phyloP scores from a whole-genome alignment of 2,113 vertebrate genomes.

The Lates calcarifer region DNA sequence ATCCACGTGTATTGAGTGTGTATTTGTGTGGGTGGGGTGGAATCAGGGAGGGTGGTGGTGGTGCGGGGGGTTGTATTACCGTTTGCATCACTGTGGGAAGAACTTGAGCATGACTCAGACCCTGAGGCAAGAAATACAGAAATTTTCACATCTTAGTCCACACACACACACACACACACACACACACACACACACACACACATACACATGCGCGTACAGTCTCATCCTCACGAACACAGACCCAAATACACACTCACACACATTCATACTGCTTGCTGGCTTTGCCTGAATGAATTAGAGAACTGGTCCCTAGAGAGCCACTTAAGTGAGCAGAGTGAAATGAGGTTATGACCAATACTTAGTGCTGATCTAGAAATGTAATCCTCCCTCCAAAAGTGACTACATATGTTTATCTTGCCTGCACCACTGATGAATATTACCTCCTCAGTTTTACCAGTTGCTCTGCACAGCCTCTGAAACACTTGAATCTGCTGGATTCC shows the following conservation, averaged over 20 bases:
- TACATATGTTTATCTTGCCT: conserved; percentile 46
- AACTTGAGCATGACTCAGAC: conserved; percentile 61
- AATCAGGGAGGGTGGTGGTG: conserved; percentile 2
- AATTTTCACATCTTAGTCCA: conserved; percentile 23
- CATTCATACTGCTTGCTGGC: conserved; percentile 30
- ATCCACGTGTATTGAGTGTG: conserved; percentile 23
- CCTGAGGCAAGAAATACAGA: conserved; percentile 49
- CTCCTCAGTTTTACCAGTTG: conserved; percentile 1
- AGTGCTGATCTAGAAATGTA: conserved; percentile 61
- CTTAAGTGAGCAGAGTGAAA: conserved; percentile 73
- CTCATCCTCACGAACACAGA: not conserved
- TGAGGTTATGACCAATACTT: conserved; percentile 74
- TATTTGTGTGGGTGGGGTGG: conserved; percentile 20
- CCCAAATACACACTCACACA: conserved; percentile 16
- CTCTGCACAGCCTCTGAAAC: not conserved
- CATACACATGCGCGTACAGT: not conserved
- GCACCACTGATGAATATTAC: conserved; percentile 5
- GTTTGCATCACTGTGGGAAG: conserved; percentile 58
- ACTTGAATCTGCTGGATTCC: not conserved
- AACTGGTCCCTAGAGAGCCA: conserved; percentile 62
- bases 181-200: not conserved
- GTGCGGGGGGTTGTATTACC: conserved; percentile 12
- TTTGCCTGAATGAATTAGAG: conserved; percentile 67
- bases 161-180: conserved; percentile 8
- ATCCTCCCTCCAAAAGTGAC: conserved; percentile 42